phyloP scores from a whole-genome alignment of 2,888 invertebrate genomes.

The Amorpha juglandis region DNA sequence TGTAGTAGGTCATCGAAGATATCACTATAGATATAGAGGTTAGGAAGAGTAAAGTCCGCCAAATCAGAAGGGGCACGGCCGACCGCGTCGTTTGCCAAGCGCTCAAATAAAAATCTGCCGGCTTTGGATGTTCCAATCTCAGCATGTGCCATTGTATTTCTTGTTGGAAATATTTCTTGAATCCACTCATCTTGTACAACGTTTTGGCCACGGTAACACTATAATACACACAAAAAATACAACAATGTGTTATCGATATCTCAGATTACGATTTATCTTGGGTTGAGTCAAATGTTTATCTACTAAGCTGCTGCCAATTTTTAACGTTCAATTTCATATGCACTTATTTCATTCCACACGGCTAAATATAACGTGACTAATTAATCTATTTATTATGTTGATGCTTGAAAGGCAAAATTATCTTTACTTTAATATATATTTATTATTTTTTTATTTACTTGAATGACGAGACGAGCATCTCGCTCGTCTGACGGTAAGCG shows the following conservation, averaged over 20 bases:
- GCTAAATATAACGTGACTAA: constrained; percentile 21
- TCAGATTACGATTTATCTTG: constrained; percentile 44
- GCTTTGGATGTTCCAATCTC: constrained; percentile 63
- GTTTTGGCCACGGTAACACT: constrained; percentile 38
- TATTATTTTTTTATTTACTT: too few relatives aligned
- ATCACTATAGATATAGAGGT: constrained; percentile 62
- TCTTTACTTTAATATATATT: too few relatives aligned
- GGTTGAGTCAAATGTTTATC: constrained; percentile 48
- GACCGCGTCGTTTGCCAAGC: constrained; percentile 74
- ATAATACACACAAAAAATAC: constrained; percentile 39
- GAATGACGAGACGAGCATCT: too few relatives aligned
- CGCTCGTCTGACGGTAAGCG: too few relatives aligned
- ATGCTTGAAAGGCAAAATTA: too few relatives aligned
- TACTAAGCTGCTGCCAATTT: constrained; percentile 51
- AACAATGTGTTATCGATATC: constrained; percentile 44
- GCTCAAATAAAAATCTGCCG: constrained; percentile 71
- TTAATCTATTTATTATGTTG: too few relatives aligned
- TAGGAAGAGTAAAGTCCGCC: constrained; percentile 66
- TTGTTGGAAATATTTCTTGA: constrained; percentile 67
- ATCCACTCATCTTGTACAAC: constrained; percentile 59
- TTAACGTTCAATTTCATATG: constrained; percentile 36
- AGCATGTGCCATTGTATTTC: constrained; percentile 63
- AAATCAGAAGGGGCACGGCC: constrained; percentile 66
- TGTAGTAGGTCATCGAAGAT: constrained; percentile 62
- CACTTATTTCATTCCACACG: constrained; percentile 31